phyloP scores from a whole-genome alignment of 2,797 vertebrate species.

The Poliocrania exsul region DNA sequence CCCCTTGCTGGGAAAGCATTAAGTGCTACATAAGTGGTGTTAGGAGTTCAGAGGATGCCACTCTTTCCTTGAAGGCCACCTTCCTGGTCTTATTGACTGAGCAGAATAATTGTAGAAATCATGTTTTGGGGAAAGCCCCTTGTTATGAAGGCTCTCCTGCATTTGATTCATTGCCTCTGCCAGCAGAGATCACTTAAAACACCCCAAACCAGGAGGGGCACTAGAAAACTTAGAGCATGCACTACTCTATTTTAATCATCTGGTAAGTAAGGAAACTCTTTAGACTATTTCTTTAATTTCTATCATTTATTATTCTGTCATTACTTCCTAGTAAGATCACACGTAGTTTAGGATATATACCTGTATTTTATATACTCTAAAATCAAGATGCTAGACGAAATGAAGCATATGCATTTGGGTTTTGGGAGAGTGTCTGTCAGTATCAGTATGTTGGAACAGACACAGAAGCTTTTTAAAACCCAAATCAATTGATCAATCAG shows the following conservation, averaged over 20 bases:
- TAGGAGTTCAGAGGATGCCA: not conserved
- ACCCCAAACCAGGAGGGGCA: not conserved
- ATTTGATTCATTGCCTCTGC: not conserved
- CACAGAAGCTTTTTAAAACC: not conserved
- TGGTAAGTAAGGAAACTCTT: not conserved
- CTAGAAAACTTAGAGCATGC: not conserved
- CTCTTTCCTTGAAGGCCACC: not conserved
- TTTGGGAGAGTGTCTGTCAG: fast-evolving
- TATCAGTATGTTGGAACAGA: not conserved
- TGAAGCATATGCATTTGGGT: not conserved
- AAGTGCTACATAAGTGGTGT: not conserved
- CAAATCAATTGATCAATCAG: not conserved
- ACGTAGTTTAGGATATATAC: not conserved
- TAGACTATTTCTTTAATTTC: not conserved
- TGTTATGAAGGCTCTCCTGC: not conserved
- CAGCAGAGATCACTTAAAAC: not conserved
- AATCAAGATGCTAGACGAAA: not conserved
- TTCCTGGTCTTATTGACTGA: not conserved
- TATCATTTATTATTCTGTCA: not conserved
- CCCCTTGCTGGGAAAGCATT: not conserved
- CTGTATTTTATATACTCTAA: not conserved
- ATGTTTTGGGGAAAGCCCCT: fast-evolving
- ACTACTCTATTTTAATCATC: not conserved
- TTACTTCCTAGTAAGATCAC: not conserved
- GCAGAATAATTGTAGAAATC: not conserved